These are phyloP conservation scores for Brachyptera putata DNA, from an alignment of 2,888 invertebrate genomes.

Conservation along the genomic window DNA sequence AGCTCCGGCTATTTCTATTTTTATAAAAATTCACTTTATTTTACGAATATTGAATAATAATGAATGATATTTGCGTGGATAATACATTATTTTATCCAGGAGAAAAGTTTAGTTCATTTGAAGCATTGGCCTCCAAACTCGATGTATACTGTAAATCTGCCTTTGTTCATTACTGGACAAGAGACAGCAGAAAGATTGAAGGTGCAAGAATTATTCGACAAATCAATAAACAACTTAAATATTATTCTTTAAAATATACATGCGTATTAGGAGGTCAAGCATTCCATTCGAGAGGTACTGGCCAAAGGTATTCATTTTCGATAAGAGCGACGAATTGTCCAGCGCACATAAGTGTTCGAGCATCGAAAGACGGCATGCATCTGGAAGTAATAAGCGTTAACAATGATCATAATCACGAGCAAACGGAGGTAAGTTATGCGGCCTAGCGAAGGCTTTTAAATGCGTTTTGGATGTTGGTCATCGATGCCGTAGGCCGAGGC, in stretches of 20 bases:
- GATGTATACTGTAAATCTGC: background rate
- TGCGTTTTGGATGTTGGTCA: background rate
- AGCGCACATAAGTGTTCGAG: conserved; percentile 6
- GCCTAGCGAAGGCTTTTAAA: background rate
- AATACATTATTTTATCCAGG: background rate
- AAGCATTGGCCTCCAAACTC: background rate
- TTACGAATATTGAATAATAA: no score
- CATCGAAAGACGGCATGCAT: background rate
- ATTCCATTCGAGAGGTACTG: background rate
- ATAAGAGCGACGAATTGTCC: conserved; percentile 11
- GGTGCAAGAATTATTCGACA: background rate
- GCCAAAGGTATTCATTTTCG: conserved; percentile 7
- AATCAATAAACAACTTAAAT: background rate
- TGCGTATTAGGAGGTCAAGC: conserved; percentile 8
- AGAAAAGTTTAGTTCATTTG: conserved; percentile 8
- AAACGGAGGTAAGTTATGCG: conserved; percentile 3
- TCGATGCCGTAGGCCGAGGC: background rate
- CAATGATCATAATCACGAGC: conserved; percentile 12
- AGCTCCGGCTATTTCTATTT: background rate
- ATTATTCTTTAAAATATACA: conserved; percentile 7
- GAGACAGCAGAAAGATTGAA: conserved; percentile 6
- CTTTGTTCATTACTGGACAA: conserved; percentile 8
- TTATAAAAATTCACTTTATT: no score
- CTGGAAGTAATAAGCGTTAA: conserved; percentile 8
- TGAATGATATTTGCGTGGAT: background rate